phyloP scores from a whole-genome alignment of 1,140 invertebrate species.

The Pseudachorutes palmiensis region DNA sequence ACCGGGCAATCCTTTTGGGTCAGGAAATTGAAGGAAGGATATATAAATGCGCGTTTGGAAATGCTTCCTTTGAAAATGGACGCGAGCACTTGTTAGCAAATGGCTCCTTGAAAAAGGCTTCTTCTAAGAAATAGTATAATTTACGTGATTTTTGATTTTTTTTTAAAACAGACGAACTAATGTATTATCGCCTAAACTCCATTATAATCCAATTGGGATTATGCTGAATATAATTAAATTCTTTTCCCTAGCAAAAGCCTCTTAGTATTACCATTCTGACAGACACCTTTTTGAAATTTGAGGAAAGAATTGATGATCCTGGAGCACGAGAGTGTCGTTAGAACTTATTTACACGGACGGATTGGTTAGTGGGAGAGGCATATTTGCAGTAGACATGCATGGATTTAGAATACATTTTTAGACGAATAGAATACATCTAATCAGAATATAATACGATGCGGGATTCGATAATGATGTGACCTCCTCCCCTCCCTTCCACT shows the following conservation, averaged over 20 bases:
- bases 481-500: not conserved
- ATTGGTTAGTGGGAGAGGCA: not conserved
- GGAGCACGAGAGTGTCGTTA: slow-evolving; percentile 36
- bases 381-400: slow-evolving; percentile 6
- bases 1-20: not conserved
- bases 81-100: not conserved
- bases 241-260: not conserved
- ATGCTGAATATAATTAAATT: not conserved
- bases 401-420: not conserved
- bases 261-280: slow-evolving; percentile 27
- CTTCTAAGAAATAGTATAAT: too few relatives aligned
- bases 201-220: too few relatives aligned
- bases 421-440: not conserved
- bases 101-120: too few relatives aligned
- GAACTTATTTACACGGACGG: not conserved
- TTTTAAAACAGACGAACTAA: too few relatives aligned
- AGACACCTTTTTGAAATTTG: slow-evolving; percentile 21
- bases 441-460: not conserved
- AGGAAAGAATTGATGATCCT: slow-evolving; percentile 33
- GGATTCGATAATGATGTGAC: not conserved
- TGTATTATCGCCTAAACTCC: too few relatives aligned
- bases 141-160: too few relatives aligned
- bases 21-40: not conserved
- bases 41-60: not conserved
- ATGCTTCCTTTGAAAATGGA: too few relatives aligned